These are phyloP conservation scores for Drosophila teissieri DNA, from an alignment of 1,140 invertebrate genomes.

Conservation along the genomic window DNA sequence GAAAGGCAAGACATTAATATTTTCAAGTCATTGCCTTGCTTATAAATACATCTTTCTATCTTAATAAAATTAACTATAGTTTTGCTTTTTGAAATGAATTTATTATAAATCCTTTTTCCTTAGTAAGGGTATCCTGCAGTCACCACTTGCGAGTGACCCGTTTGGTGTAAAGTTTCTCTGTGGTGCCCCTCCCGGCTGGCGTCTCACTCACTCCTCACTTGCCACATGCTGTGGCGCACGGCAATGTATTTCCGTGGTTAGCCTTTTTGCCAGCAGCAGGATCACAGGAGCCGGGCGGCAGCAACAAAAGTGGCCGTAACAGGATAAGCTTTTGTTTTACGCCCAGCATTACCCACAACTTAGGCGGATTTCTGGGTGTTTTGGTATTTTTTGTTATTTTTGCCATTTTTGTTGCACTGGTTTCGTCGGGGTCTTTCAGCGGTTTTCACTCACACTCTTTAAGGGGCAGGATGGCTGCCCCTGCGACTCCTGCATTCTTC, in stretches of 20 bases:
- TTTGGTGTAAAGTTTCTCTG: conserved; percentile 47
- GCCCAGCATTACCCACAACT: conserved; percentile 80
- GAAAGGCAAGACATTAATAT: too few relatives aligned
- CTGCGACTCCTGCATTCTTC: conserved; percentile 40
- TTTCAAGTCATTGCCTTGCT: too few relatives aligned
- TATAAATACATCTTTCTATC: background rate
- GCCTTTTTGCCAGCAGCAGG: conserved; percentile 39
- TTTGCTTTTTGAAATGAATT: too few relatives aligned
- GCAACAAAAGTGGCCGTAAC: conserved; percentile 56
- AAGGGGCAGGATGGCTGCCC: background rate
- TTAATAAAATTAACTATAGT: background rate
- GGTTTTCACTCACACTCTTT: conserved; percentile 63
- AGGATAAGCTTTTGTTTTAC: conserved; percentile 83
- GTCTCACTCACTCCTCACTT: conserved; percentile 8
- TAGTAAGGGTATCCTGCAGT: conserved; percentile 15
- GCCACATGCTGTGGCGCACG: conserved; percentile 76
- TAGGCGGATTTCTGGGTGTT: conserved; percentile 67
- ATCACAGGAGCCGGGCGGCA: conserved; percentile 6
- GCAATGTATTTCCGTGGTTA: conserved; percentile 76
- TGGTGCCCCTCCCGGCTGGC: conserved; percentile 37
- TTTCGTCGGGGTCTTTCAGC: conserved; percentile 59
- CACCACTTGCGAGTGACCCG: conserved; percentile 25
- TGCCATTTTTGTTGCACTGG: conserved; percentile 21
- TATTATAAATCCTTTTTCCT: background rate
- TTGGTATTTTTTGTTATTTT: conserved; percentile 9